Percentiles rank a stretch among this genome's conserved stretches.
Conservation (phyloP, 2,113 vertebrate species). For the Arenaria interpres region DNA sequence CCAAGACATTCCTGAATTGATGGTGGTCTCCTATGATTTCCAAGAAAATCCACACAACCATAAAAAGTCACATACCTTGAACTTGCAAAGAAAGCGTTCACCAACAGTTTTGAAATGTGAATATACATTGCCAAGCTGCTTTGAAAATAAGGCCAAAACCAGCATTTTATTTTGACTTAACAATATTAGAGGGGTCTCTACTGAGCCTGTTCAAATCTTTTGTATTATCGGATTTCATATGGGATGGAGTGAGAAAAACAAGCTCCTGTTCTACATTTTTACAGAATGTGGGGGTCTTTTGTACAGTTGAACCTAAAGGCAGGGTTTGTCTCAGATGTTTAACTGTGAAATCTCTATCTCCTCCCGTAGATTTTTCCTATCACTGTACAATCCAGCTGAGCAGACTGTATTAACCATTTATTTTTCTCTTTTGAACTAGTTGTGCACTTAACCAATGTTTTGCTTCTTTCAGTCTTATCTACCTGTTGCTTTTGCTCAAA, state of each 20-base stretch:
- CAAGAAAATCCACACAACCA: neutral
- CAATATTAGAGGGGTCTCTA: neutral
- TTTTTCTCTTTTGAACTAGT: neutral
- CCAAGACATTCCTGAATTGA: neutral
- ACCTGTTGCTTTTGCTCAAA: neutral
- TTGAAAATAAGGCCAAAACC: neutral
- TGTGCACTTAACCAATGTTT: neutral
- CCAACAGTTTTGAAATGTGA: neutral
- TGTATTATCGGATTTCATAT: neutral
- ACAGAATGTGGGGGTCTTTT: neutral
- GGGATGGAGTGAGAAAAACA: neutral
- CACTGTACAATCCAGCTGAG: neutral
- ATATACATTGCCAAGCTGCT: neutral
- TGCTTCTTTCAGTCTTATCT: neutral
- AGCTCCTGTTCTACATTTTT: neutral
- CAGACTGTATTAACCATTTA: neutral
- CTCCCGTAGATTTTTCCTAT: neutral
- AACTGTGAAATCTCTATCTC: neutral
- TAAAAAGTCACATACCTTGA: neutral
- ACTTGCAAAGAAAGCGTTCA: neutral
- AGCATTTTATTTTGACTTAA: neutral
- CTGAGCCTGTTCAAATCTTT: neutral
- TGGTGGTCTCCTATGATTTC: neutral
- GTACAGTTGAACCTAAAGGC: neutral
- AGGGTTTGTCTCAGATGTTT: neutral